Evolutionary conservation across 2,888 invertebrate genomes (phyloP).

Genomic region (Nephrotoma guestfalica): DNA sequence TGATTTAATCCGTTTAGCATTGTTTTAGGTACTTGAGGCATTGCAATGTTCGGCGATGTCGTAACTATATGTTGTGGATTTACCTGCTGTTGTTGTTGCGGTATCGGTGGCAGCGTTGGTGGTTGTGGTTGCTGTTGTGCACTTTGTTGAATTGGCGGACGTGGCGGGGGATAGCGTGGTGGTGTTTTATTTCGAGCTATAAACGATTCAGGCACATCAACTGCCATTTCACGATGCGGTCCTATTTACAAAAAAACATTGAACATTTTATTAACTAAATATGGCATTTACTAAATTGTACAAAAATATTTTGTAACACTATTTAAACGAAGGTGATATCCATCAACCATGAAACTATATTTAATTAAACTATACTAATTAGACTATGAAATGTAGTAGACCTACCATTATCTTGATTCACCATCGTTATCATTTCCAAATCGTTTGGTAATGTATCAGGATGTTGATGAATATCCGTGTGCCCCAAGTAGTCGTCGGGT

Average conservation of each 20-base stretch:
- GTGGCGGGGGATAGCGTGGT: conserved; percentile 75
- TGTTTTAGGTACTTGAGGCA: conserved; percentile 8
- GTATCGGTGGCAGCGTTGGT: neutral
- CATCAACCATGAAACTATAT: neutral
- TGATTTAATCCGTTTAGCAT: neutral
- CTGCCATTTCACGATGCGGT: conserved; percentile 96
- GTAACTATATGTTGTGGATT: conserved; percentile 12
- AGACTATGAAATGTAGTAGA: conserved; percentile 6
- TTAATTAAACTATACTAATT: neutral
- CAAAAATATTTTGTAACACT: neutral
- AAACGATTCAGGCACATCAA: conserved; percentile 93
- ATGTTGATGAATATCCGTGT: conserved; percentile 35
- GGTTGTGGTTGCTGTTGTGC: conserved; percentile 32
- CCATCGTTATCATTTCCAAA: conserved; percentile 63
- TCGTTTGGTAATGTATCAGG: conserved; percentile 32
- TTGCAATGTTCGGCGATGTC: neutral
- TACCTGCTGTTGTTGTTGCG: conserved; percentile 9
- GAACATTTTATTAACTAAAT: neutral
- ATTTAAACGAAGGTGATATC: neutral
- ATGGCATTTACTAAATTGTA: neutral
- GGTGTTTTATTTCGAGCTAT: conserved; percentile 82
- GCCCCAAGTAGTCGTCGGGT: conserved; percentile 38
- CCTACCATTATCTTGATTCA: conserved; percentile 47
- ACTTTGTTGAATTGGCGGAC: conserved; percentile 40
- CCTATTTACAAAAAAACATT: conserved; percentile 31